phyloP scores from a whole-genome alignment of 1,140 invertebrate species.

The Caenorhabditis latens region DNA sequence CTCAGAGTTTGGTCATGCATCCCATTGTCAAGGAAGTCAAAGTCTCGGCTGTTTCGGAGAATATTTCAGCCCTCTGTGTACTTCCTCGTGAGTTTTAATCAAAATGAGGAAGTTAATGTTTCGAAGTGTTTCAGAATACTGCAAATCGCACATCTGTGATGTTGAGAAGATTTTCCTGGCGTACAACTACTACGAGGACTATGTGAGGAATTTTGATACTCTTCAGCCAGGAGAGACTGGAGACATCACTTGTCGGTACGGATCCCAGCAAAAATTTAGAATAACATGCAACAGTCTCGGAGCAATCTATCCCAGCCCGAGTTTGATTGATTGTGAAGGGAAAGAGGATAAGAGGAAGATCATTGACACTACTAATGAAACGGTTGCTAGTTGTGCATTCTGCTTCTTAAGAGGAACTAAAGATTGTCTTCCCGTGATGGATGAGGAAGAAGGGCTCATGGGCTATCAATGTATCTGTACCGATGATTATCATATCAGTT shows the following conservation, averaged over 20 bases:
- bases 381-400: not conserved
- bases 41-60: not conserved
- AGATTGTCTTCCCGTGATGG: not conserved
- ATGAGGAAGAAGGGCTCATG: too few species aligned
- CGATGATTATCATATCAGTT: not conserved
- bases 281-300: not conserved
- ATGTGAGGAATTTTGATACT: not conserved
- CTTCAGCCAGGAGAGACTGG: not conserved
- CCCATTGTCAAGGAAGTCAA: not conserved
- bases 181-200: not conserved
- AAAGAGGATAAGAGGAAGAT: not conserved
- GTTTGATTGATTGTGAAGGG: not conserved
- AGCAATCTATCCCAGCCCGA: not conserved
- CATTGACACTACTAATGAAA: not conserved
- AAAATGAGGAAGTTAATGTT: not conserved
- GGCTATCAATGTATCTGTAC: slow-evolving; percentile 9
- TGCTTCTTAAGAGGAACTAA: slow-evolving; percentile 16
- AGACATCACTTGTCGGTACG: not conserved
- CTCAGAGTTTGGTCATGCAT: not conserved
- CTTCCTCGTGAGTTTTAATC: not conserved
- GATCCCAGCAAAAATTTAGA: not conserved
- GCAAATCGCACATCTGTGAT: not conserved
- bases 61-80: slow-evolving; percentile 5
- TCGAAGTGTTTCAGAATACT: slow-evolving; percentile 31
- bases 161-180: not conserved